Conservation (phyloP, 2,888 invertebrate genomes). For the Leistus spinibarbis region DNA sequence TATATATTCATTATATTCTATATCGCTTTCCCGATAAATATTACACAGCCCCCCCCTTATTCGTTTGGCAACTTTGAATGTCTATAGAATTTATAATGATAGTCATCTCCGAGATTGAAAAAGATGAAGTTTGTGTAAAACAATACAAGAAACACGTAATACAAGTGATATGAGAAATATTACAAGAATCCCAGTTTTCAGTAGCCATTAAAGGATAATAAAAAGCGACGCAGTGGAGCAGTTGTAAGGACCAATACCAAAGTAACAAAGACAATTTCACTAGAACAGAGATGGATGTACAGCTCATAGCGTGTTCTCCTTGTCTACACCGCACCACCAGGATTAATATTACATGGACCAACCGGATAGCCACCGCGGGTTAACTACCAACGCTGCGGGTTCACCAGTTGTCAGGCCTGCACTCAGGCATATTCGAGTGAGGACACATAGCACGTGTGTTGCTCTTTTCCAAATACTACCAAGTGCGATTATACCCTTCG, state of each 20-base stretch:
- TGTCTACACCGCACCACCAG: constrained; percentile 3
- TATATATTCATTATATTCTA: not conserved
- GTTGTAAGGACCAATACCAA: constrained; percentile 19
- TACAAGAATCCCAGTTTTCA: constrained; percentile 11
- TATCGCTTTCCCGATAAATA: not conserved
- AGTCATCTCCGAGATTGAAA: not conserved
- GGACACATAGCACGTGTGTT: too few species aligned
- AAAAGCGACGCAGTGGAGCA: constrained; percentile 16
- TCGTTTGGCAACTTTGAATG: not conserved
- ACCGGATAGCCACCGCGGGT: constrained; percentile 17
- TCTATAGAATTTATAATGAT: not conserved
- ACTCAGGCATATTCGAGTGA: constrained; percentile 2
- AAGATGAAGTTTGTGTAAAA: not conserved
- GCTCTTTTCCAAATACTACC: too few species aligned
- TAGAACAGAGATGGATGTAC: not conserved
- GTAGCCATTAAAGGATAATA: constrained; percentile 30
- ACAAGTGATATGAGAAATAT: not conserved
- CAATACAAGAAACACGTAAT: not conserved
- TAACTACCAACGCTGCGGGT: constrained; percentile 30
- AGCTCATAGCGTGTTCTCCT: not conserved
- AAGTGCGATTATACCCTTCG: too few species aligned
- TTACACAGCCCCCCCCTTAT: not conserved
- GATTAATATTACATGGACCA: constrained; percentile 38
- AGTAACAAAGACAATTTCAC: constrained; percentile 13
- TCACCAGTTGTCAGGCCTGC: constrained; percentile 9